Evolutionary conservation across 1,140 invertebrate species (phyloP).

Genomic region (Neotoxoptera formosana): DNA sequence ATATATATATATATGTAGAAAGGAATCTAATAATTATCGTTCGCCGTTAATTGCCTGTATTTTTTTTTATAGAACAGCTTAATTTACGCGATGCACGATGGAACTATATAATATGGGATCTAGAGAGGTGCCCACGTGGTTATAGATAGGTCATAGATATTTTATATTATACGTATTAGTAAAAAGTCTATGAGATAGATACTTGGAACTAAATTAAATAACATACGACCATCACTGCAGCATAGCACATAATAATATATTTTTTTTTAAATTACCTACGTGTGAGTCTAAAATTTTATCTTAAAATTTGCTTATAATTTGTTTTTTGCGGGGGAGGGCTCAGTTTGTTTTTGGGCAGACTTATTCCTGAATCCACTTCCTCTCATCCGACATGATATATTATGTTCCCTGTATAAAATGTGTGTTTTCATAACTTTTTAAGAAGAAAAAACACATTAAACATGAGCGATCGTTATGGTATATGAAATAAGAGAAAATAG

Average conservation of each 20-base stretch:
- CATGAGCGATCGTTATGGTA: not conserved
- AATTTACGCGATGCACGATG: not conserved
- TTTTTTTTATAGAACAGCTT: not conserved
- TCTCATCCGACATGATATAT: not conserved
- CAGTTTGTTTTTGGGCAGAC: not conserved
- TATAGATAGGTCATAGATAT: too few species aligned
- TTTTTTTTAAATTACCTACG: not conserved
- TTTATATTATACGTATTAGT: too few species aligned
- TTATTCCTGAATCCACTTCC: not conserved
- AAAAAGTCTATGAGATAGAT: too few species aligned
- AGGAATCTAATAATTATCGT: not conserved
- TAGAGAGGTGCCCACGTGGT: too few species aligned
- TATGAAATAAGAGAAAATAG: not conserved
- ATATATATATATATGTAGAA: not conserved
- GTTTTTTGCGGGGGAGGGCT: not conserved
- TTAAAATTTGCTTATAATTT: not conserved
- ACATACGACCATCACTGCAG: not conserved
- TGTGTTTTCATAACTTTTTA: not conserved
- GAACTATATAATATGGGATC: not conserved
- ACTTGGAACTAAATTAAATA: not conserved
- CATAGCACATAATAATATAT: not conserved
- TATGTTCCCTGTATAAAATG: not conserved
- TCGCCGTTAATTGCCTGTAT: not conserved
- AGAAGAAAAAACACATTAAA: not conserved
- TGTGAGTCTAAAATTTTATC: not conserved